Percentiles rank a stretch among this genome's conserved stretches.
Evolutionary conservation across 2,113 vertebrate species (phyloP).

Genomic region (Ovibos moschatus): DNA sequence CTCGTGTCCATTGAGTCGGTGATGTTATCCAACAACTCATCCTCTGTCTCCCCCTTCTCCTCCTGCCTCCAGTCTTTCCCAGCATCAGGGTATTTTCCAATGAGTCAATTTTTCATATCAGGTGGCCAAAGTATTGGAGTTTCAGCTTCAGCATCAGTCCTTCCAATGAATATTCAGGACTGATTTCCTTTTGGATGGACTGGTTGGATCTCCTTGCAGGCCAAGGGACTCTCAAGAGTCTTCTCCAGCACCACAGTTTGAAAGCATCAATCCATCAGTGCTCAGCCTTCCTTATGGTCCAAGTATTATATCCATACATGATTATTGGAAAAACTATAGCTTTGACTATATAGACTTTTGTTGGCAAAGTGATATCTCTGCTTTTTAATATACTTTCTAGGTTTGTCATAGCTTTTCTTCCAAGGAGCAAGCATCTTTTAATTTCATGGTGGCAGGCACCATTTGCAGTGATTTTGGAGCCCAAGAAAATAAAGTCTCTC

Average conservation of each 20-base stretch:
- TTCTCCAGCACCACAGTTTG: background rate
- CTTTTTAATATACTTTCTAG: background rate
- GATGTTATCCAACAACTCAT: background rate
- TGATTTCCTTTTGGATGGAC: background rate
- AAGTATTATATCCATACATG: background rate
- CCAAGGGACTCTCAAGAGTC: background rate
- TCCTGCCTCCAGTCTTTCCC: background rate
- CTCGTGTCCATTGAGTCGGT: rapidly evolving
- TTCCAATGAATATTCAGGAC: background rate
- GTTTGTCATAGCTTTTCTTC: background rate
- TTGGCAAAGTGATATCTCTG: background rate
- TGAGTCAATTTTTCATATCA: background rate
- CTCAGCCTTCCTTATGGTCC: background rate
- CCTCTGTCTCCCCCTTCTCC: background rate
- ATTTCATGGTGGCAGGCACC: background rate
- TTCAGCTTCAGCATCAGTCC: background rate
- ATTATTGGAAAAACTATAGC: background rate
- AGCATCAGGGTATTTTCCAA: background rate
- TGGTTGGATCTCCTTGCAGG: background rate
- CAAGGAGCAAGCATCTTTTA: background rate
- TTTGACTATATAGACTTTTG: background rate
- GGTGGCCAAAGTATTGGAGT: background rate
- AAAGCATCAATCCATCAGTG: background rate
- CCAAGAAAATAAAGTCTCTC: background rate
- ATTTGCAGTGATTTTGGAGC: background rate